phyloP scores from a whole-genome alignment of 2,113 vertebrate genomes.

The Turdus rufiventris region DNA sequence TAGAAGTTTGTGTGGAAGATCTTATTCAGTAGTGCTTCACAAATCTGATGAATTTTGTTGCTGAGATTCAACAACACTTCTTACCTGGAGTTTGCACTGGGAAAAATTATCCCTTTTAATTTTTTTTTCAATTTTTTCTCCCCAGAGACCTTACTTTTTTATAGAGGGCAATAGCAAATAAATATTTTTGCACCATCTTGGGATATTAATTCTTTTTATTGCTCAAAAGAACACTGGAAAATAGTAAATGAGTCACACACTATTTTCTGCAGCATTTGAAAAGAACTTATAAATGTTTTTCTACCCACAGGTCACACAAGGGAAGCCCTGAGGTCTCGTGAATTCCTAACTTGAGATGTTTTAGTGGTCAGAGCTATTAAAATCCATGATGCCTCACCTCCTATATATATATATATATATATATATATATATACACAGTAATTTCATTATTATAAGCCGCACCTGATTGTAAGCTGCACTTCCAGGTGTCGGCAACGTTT shows the following conservation, averaged over 20 bases:
- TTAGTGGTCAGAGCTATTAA: not conserved
- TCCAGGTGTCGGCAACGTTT: too few relatives aligned
- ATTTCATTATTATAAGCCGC: too few relatives aligned
- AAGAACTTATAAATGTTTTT: not conserved
- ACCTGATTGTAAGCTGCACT: too few relatives aligned
- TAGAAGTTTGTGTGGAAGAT: not conserved
- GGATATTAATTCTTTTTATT: not conserved
- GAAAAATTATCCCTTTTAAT: not conserved
- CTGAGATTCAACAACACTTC: not conserved
- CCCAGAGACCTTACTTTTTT: not conserved
- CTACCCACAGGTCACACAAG: accelerated
- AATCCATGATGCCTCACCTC: accelerated
- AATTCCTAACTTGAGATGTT: not conserved
- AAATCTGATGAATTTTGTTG: not conserved
- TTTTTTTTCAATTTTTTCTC: not conserved
- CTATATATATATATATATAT: too few relatives aligned
- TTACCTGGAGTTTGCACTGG: not conserved
- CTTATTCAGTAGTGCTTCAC: not conserved
- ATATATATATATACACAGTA: too few relatives aligned
- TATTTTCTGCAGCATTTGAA: not conserved
- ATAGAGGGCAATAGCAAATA: not conserved
- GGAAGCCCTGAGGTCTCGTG: not conserved
- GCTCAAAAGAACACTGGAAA: not conserved
- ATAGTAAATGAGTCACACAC: not conserved
- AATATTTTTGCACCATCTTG: not conserved